These are phyloP conservation scores for Drosophila fulvimacula DNA, from an alignment of 2,888 invertebrate species.

Conservation along the genomic window DNA sequence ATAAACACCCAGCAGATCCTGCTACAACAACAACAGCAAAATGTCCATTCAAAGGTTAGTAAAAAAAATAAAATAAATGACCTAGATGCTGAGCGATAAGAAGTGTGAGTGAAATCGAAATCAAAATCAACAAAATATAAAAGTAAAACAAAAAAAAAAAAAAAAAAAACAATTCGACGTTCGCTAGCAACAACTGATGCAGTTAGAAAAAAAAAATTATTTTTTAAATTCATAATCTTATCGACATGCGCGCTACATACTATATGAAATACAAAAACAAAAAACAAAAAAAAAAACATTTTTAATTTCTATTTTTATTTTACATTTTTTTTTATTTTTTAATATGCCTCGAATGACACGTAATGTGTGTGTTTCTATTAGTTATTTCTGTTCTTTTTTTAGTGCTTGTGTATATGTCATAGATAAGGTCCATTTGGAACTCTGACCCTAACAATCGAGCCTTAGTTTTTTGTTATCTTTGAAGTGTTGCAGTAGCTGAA, in stretches of 20 bases:
- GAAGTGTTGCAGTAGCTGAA: not conserved
- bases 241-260: constrained; percentile 22
- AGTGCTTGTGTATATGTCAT: not conserved
- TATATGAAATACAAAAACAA: constrained; percentile 5
- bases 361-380: constrained; percentile 13
- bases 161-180: not conserved
- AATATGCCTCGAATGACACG: constrained; percentile 23
- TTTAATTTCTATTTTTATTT: constrained; percentile 1
- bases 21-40: not conserved
- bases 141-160: not conserved
- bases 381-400: constrained; percentile 5
- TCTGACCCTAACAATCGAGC: constrained; percentile 43
- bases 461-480: constrained; percentile 36
- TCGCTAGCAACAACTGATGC: constrained; percentile 42
- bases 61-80: not conserved
- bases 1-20: constrained; percentile 21
- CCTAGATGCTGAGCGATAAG: not conserved
- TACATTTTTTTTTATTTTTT: not conserved
- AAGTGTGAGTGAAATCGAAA: not conserved
- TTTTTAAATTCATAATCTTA: constrained; percentile 31
- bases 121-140: not conserved
- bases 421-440: constrained; percentile 45
- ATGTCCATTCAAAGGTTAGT: constrained; percentile 49
- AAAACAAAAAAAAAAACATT: too few relatives aligned
- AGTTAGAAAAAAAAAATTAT: constrained; percentile 5